Evolutionary conservation across 2,888 invertebrate species (phyloP), one percentile per base, ranked within the genome.

Genomic region (Mayetiola destructor): DNA sequence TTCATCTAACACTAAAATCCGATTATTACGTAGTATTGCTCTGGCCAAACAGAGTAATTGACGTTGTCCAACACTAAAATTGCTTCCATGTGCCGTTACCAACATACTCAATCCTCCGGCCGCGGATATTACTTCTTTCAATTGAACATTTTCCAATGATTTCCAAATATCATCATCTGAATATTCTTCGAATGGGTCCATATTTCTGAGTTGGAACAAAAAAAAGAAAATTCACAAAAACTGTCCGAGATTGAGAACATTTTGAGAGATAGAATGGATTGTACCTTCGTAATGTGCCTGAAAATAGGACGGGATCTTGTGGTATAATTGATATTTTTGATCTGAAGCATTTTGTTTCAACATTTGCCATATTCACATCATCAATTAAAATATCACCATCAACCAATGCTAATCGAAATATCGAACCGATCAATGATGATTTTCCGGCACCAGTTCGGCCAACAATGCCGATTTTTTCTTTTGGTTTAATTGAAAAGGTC

Each of bases 41-140:
- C 90, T 76, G 1, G 89, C 90, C 55, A 91, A 75, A 68, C 90
- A 91, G 56, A 91, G 80, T 29, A 91, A 73, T 64, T 82, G 82
- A 12, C 79, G 67, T 66, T 82, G 81, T 0, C 82, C 82, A 6
- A 80, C 79, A 61, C 80, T 80, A 60, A 78, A 76, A 64, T 80
- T 80, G 14, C 73, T 67, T 1, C 80, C 80, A 16, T 77, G 75
- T 62, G 80, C 78, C 1, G 73, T 66, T 32, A 81, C 76, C 35
- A 71, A 68, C 9, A 73, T 70, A 57, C 78, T 75, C 16, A 82
- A 64, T 2, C 78, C 78, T 35, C 72, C 71, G 3, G 73, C 67
- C 18, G 62, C 62, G 35, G 69, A 71, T 0, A 79, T 67, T 0
- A 73, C 68, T 12, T 76, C 74, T 62, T 79, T 80, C 48, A 82